Conservation (phyloP, 2,113 vertebrate species). For the Odontophorus gujanensis region DNA sequence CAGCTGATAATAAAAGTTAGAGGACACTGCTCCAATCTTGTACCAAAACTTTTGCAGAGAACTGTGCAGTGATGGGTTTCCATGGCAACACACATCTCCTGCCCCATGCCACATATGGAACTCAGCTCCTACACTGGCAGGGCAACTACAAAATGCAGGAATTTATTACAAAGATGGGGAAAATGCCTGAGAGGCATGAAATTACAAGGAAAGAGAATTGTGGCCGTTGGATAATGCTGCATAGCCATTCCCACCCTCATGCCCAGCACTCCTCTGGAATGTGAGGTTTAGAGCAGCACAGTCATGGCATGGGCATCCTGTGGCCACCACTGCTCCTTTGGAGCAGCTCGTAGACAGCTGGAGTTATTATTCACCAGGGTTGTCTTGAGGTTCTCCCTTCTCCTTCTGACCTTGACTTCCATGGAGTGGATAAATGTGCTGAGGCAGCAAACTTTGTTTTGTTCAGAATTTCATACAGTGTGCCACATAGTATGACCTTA, state of each 20-base stretch:
- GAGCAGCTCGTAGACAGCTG: neutral
- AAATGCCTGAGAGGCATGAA: accelerated
- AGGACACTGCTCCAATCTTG: neutral
- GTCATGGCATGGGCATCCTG: accelerated
- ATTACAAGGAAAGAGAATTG: neutral
- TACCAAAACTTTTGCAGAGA: neutral
- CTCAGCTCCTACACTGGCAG: neutral
- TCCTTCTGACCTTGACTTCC: neutral
- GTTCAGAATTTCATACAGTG: neutral
- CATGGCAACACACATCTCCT: neutral
- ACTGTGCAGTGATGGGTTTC: neutral
- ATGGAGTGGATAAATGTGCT: neutral
- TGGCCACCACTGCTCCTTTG: accelerated
- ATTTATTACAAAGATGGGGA: neutral
- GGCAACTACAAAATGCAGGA: neutral
- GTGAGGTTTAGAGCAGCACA: accelerated
- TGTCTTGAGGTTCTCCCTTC: neutral
- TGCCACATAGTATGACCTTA: accelerated
- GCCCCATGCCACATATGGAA: neutral
- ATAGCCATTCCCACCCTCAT: neutral
- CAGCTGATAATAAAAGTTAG: neutral
- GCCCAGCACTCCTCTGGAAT: accelerated
- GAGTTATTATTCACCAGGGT: accelerated
- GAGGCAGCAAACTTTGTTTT: accelerated
- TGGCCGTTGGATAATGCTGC: accelerated